Conservation (phyloP, 2,113 vertebrate species). For the Cacatua alba region DNA sequence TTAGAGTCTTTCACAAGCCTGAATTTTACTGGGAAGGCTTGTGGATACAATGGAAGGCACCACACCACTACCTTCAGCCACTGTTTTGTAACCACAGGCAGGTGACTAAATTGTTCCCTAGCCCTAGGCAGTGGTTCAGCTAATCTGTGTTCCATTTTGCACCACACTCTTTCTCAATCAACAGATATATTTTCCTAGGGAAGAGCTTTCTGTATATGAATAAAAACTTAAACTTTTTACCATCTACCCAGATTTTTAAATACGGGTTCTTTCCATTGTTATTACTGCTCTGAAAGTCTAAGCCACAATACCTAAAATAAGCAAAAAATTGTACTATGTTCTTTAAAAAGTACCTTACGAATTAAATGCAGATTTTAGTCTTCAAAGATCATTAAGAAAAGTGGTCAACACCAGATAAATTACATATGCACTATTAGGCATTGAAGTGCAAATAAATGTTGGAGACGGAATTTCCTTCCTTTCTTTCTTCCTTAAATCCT, state of each 20-base stretch:
- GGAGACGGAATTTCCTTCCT: neutral
- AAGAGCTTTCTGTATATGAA: neutral
- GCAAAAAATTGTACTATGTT: neutral
- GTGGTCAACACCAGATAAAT: neutral
- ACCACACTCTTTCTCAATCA: neutral
- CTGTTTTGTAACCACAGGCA: neutral
- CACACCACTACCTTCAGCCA: neutral
- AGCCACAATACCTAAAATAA: neutral
- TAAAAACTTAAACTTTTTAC: neutral
- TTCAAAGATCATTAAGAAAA: neutral
- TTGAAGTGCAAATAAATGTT: neutral
- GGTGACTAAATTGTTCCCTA: neutral
- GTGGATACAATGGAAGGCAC: neutral
- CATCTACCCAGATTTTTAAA: neutral
- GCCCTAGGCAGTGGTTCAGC: neutral
- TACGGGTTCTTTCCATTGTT: neutral
- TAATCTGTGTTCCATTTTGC: neutral
- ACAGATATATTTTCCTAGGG: neutral
- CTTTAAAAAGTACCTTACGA: neutral
- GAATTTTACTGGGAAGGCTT: neutral
- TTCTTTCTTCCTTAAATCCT: neutral
- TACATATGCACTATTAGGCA: neutral
- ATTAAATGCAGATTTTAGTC: neutral
- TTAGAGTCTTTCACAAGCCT: neutral
- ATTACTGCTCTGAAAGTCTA: neutral